Evolutionary conservation across 1,140 invertebrate species (phyloP).

Genomic region (Rhagoletis zephyria): DNA sequence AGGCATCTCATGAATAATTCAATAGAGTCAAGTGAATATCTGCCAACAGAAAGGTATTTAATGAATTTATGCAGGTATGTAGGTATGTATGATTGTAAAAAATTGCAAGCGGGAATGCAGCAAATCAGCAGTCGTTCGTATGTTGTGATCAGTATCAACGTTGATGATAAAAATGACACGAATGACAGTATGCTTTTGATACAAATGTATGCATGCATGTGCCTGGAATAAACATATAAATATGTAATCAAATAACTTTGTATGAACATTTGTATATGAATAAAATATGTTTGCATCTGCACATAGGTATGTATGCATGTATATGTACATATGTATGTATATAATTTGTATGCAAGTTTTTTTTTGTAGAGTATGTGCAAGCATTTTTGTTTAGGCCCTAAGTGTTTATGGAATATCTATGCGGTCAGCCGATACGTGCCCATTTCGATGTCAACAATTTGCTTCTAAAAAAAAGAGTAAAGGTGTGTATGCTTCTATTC

Average conservation of each 20-base stretch:
- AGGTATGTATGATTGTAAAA: neutral
- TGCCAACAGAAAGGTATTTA: constrained; percentile 1
- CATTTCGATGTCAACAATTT: neutral
- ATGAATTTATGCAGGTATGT: neutral
- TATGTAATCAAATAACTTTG: too few species aligned
- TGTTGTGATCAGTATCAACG: too few species aligned
- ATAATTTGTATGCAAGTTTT: too few species aligned
- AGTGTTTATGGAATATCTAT: neutral
- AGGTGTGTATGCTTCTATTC: neutral
- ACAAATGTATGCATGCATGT: too few species aligned
- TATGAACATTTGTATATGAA: neutral
- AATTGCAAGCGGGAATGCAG: neutral
- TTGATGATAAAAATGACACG: too few species aligned
- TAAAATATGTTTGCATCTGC: too few species aligned
- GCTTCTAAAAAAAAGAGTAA: neutral
- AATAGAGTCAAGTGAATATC: neutral
- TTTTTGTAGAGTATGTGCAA: neutral
- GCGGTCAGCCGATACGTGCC: constrained; percentile 12
- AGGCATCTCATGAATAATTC: constrained; percentile 38
- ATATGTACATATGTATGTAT: too few species aligned
- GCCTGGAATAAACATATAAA: too few species aligned
- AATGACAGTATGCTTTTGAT: too few species aligned
- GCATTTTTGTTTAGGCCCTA: neutral
- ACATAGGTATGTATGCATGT: neutral
- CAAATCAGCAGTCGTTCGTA: too few species aligned